Base-by-base conservation (phyloP, 2,113 vertebrate genomes). In the Pedetes capensis region DNA sequence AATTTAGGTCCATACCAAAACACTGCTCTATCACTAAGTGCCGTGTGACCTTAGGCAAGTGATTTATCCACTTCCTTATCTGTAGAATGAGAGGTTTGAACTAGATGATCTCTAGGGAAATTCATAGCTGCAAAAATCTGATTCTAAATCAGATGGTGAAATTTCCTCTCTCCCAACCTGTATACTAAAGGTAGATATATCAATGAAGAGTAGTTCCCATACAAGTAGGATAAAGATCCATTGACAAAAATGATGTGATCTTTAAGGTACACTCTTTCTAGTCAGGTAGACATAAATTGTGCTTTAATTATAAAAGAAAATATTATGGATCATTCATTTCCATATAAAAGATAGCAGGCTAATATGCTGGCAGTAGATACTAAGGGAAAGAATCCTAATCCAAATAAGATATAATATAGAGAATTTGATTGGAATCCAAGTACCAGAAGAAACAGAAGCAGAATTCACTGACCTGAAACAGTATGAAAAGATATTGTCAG, bases 121-220 rank as follows among this genome's bases (percentile, higher is more conserved):
- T 72, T 75, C 22, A 88, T 81, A 95, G n/a, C 20, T 57, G 55
- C 34, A 83, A 66, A 90, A 72, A 86, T 95, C 92, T 90, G 39
- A 69, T 88, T 91, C 69, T 89, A 82, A 89, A 6, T 89, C 63
- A 20, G 63, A 55, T 81, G 53, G 22, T 83, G 17, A 87, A 86
- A 76, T 87, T 71, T 71, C 17, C 22, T 29, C 34, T 86, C 39
- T 85, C 29, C 12, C 25, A 85, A 29, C 39, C 85, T 74, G 51
- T 17, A 29, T 53, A 76, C 34, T 91, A 69, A 74, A 88, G 22
- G 23, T 11, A 37, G 20, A 71, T 39, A 74, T 14, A 78, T 91
- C 91, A 66, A 76, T 64, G 49, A 64, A 75, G 29, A 93, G 34
- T 87, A 87, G 86, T 81, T 90, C 37, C 71, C 66, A 59, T 5